Evolutionary conservation across 2,888 invertebrate species (phyloP), one percentile per base, ranked within the genome.

Genomic region (Panopea generosa): DNA sequence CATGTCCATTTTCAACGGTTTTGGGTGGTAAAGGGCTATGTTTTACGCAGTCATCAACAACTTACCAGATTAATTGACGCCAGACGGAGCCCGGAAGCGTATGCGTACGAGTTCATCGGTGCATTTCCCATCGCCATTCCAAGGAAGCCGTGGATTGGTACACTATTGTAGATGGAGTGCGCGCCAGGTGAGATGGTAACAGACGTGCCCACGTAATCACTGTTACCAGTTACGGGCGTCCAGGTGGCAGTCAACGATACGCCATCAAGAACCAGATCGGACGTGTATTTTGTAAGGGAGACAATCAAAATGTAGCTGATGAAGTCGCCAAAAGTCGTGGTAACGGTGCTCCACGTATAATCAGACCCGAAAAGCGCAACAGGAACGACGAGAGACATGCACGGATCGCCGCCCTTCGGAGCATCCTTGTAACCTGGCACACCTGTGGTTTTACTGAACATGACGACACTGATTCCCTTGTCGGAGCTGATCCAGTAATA

Each of bases 101-200:
- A 84, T 2, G 84, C 88, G 68, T 89, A 89, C 1, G 86, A 86
- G 67, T 89, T 88, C 56, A 78, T 84, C 40, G 74, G 55, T 43
- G 84, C 82, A 43, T 84, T 80, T 1, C 89, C 89, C 38, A 87
- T 85, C 7, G 85, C 83, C 22, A 85, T 59, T 4, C 80, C 88
- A 27, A 86, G 71, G 70, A 89, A 87, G 1, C 66, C 72, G 11
- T 84, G 82, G 7, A 80, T 73, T 9, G 86, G 84, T 20, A 81
- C 81, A 0, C 45, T 59, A 69, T 88, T 86, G 62, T 70, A 81
- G 14, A 88, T 59, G 27, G 77, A 68, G 60, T 87, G 86, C 9
- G 82, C 78, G 0, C 86, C 85, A 3, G 81, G 77, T 11, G 33
- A 52, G 1, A 83, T 74, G 18, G 57, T 38, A 16, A 87, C 53